Conservation (phyloP, 2,113 vertebrate genomes). For the Anhinga anhinga region DNA sequence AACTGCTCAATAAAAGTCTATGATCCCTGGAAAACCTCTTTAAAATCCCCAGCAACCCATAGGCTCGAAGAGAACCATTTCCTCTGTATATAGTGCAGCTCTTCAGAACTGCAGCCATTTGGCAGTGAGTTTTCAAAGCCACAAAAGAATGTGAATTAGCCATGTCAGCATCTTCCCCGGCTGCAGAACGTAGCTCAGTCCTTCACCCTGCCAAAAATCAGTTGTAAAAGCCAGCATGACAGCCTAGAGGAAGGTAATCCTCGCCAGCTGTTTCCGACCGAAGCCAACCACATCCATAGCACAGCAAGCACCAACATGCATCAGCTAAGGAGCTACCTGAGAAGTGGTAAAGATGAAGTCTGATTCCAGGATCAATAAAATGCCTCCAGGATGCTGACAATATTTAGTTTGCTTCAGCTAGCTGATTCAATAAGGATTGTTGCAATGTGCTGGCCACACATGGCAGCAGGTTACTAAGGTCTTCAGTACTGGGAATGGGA, state of each 20-base stretch:
- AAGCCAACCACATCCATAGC: neutral
- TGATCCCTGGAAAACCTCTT: conserved; percentile 10
- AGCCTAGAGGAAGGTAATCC: conserved; percentile 52
- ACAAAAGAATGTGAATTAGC: conserved; percentile 65
- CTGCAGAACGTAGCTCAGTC: conserved; percentile 44
- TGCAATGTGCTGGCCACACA: neutral
- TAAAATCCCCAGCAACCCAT: conserved; percentile 22
- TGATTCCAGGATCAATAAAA: neutral
- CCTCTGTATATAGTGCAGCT: conserved; percentile 35
- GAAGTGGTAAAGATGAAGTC: neutral
- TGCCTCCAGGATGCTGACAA: neutral
- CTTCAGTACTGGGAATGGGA: neutral
- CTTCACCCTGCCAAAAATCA: conserved; percentile 61
- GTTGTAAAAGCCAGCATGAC: conserved; percentile 58
- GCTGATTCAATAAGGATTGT: neutral
- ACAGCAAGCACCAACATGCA: neutral
- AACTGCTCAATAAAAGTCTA: conserved; percentile 1
- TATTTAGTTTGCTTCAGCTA: neutral
- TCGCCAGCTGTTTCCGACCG: conserved; percentile 48
- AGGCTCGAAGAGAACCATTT: conserved; percentile 50
- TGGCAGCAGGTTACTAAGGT: neutral
- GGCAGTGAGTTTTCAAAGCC: conserved; percentile 20
- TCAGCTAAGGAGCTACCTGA: neutral
- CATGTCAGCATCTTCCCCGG: conserved; percentile 70
- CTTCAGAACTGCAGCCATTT: conserved; percentile 64